These are phyloP conservation scores for Myioborus miniatus DNA, from an alignment of 2,797 vertebrate genomes.

Conservation along the genomic window DNA sequence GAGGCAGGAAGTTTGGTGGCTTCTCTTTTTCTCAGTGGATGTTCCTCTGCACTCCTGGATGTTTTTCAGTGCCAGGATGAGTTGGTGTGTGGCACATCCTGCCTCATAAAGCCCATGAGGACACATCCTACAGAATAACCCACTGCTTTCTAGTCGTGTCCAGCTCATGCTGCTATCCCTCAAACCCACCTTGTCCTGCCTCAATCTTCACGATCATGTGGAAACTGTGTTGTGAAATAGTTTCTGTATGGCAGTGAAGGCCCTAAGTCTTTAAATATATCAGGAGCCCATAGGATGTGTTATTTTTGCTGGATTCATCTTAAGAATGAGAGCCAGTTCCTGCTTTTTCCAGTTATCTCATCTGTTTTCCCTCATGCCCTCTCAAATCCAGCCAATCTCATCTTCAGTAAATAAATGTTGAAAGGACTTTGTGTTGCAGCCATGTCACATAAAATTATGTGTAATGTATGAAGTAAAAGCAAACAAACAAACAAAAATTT, in stretches of 20 bases:
- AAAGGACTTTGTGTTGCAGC: neutral
- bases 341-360: neutral
- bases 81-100: neutral
- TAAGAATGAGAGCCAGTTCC: neutral
- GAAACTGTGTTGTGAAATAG: neutral
- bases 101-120: neutral
- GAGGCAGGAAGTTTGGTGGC: constrained; percentile 25
- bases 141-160: neutral
- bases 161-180: neutral
- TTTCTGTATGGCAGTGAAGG: neutral
- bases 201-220: neutral
- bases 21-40: neutral
- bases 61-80: neutral
- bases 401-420: neutral
- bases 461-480: neutral
- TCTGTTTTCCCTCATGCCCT: neutral
- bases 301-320: neutral
- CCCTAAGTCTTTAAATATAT: neutral
- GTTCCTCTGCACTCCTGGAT: neutral
- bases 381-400: neutral
- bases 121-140: neutral
- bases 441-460: neutral
- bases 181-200: neutral
- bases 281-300: neutral
- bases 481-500: neutral